These are phyloP conservation scores for Nixonia krombeini DNA, from an alignment of 1,140 invertebrate species.

Conservation along the genomic window DNA sequence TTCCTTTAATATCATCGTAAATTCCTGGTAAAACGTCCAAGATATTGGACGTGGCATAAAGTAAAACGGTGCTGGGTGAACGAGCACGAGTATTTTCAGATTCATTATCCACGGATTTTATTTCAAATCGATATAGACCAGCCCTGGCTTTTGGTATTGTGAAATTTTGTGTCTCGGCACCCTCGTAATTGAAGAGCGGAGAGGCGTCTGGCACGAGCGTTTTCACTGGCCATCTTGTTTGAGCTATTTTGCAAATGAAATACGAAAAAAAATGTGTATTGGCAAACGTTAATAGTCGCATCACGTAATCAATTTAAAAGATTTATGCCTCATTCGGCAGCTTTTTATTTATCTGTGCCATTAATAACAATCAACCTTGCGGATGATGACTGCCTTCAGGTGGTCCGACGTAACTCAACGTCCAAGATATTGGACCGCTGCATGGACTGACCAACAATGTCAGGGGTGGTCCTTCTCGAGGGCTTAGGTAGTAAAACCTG, in stretches of 20 bases:
- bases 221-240: slow-evolving; percentile 65
- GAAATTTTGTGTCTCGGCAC: slow-evolving; percentile 64
- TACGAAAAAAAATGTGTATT: slow-evolving; percentile 1
- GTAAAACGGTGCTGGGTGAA: slow-evolving; percentile 62
- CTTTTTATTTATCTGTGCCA: no score
- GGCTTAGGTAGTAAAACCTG: slow-evolving; percentile 69
- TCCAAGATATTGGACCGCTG: slow-evolving; percentile 67
- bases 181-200: slow-evolving; percentile 65
- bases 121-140: slow-evolving; percentile 69
- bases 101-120: slow-evolving; percentile 53
- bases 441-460: slow-evolving; percentile 68
- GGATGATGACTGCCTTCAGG: slow-evolving; percentile 61
- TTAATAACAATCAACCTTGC: slow-evolving; percentile 58
- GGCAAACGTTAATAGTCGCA: no score
- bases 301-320: no score
- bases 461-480: slow-evolving; percentile 63
- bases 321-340: not conserved
- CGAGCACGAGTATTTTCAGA: slow-evolving; percentile 33
- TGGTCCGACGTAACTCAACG: slow-evolving; percentile 65
- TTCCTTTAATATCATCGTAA: slow-evolving; percentile 49
- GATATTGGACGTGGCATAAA: slow-evolving; percentile 64
- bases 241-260: slow-evolving; percentile 32
- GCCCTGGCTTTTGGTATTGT: slow-evolving; percentile 62
- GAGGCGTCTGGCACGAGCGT: slow-evolving; percentile 60
- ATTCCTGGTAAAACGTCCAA: slow-evolving; percentile 56